A percentile compares a stretch with the other conserved stretches of the same genome.
Conservation (phyloP, 2,888 invertebrate genomes). For the Nemoura dubitans region DNA sequence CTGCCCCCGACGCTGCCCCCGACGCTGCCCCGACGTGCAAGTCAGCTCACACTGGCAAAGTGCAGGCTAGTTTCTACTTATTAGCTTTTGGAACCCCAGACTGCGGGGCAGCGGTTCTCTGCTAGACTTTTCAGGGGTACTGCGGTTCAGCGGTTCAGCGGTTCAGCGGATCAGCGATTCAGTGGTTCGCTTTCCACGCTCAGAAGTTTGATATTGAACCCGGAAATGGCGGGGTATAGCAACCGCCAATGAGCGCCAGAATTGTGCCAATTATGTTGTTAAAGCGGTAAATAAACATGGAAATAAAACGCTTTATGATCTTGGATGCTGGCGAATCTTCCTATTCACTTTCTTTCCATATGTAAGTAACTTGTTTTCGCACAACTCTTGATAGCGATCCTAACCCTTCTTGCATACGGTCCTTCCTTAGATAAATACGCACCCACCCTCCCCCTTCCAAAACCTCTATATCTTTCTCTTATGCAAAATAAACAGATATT, state of each 20-base stretch:
- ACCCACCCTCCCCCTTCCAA: background rate
- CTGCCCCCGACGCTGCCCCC: too few species aligned
- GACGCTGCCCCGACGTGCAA: too few species aligned
- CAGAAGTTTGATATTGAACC: conserved; percentile 43
- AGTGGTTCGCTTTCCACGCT: conserved; percentile 47
- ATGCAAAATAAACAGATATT: background rate
- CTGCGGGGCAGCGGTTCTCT: too few species aligned
- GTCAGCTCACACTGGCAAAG: too few species aligned
- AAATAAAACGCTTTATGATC: background rate
- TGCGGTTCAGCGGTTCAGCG: conserved; percentile 26
- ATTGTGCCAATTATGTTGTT: background rate
- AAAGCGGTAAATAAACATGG: background rate
- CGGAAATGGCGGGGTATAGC: background rate
- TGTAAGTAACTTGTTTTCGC: background rate
- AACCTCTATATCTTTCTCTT: background rate
- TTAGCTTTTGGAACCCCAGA: too few species aligned
- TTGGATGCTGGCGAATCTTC: background rate
- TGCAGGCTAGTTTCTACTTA: too few species aligned
- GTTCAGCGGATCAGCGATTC: conserved; percentile 41
- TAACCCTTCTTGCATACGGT: background rate
- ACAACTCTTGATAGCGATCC: too few species aligned
- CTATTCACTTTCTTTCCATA: background rate
- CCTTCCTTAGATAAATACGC: background rate
- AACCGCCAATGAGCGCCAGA: background rate
- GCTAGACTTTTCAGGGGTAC: background rate